These are phyloP conservation scores for Caenorhabditis sp. DNA, from an alignment of 2,888 invertebrate genomes.

Conservation along the genomic window DNA sequence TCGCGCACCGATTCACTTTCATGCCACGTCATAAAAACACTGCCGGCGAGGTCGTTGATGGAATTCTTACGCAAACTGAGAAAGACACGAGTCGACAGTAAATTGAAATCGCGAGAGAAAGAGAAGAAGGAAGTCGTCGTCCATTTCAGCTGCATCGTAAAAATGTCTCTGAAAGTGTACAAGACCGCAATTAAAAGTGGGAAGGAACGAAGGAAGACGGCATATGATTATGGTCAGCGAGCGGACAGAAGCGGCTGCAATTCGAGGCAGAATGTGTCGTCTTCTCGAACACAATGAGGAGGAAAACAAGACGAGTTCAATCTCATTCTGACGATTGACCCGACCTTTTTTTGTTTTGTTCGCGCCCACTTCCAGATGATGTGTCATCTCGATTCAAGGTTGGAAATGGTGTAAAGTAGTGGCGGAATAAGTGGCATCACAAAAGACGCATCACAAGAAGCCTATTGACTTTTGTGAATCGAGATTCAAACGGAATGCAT, in stretches of 20 bases:
- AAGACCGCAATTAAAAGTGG: conserved; percentile 8
- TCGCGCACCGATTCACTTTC: background rate
- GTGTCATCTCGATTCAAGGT: conserved; percentile 23
- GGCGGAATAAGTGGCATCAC: conserved; percentile 8
- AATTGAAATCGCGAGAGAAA: too few species aligned
- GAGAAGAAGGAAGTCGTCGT: too few species aligned
- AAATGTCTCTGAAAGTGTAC: background rate
- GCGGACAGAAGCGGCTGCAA: background rate
- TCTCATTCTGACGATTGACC: conserved; percentile 8
- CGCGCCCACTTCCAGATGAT: conserved; percentile 21
- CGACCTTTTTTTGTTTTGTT: background rate
- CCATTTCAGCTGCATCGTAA: background rate
- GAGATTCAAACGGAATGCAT: conserved; percentile 9
- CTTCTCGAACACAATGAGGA: conserved; percentile 6
- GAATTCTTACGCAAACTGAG: background rate
- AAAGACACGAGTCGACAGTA: background rate
- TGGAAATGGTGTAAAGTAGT: conserved; percentile 11
- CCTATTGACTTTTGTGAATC: conserved; percentile 11
- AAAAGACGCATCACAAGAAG: background rate
- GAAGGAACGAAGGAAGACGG: background rate
- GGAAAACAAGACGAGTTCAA: conserved; percentile 3
- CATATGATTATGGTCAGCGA: conserved; percentile 6
- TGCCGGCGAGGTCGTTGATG: background rate
- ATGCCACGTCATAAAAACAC: background rate
- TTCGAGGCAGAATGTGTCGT: background rate